phyloP scores from a whole-genome alignment of 2,797 vertebrate species.

The Hapalemur alaotrensis region DNA sequence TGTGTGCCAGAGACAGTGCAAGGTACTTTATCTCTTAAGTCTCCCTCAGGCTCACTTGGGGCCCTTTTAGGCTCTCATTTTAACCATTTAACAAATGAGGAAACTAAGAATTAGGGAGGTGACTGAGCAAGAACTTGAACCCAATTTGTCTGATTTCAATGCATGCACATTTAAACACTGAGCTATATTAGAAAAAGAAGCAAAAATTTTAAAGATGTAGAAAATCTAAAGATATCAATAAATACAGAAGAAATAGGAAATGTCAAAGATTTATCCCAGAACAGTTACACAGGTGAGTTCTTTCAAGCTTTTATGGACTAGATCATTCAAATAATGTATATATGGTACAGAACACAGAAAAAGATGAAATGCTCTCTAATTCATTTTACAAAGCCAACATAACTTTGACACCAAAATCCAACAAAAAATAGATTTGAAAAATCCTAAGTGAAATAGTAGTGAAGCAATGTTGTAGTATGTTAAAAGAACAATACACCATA shows the following conservation, averaged over 20 bases:
- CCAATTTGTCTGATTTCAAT: background rate
- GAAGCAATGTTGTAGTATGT: background rate
- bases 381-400: constrained; percentile 52
- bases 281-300: background rate
- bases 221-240: constrained; percentile 14
- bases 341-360: constrained; percentile 75
- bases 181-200: constrained; percentile 19
- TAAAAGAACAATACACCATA: constrained; percentile 42
- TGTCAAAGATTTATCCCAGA: background rate
- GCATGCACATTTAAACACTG: background rate
- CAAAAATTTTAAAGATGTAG: constrained; percentile 16
- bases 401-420: constrained; percentile 18
- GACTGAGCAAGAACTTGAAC: constrained; percentile 39
- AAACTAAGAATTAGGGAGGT: constrained; percentile 8
- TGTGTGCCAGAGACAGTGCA: background rate
- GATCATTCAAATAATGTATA: background rate
- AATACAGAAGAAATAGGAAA: constrained; percentile 51
- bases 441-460: constrained; percentile 4
- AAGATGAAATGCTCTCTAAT: constrained; percentile 36
- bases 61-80: background rate
- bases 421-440: background rate
- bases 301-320: background rate
- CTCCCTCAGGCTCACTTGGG: background rate
- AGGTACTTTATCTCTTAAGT: constrained; percentile 32
- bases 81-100: background rate